phyloP scores from a whole-genome alignment of 2,797 vertebrate genomes.

The Amblyopsis hoosieri region DNA sequence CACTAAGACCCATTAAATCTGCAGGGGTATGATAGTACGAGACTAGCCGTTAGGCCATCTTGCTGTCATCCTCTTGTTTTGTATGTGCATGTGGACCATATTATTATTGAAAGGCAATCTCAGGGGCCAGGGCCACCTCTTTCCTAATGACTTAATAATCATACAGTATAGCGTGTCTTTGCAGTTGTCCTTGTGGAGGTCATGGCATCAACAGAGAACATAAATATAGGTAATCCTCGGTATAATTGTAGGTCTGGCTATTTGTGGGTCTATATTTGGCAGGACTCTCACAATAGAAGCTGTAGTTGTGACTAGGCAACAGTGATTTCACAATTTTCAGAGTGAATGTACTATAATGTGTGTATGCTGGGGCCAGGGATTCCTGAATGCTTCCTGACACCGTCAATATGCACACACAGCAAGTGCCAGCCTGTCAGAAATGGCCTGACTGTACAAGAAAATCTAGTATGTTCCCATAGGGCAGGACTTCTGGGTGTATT shows the following conservation, averaged over 20 bases:
- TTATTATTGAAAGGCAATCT: neutral
- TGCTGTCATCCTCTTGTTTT: slow-evolving; percentile 35
- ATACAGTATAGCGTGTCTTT: neutral
- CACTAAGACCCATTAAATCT: slow-evolving; percentile 64
- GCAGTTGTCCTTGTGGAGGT: slow-evolving; percentile 11
- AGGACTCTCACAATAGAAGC: slow-evolving; percentile 4
- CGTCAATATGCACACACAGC: slow-evolving; percentile 57
- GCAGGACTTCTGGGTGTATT: slow-evolving; percentile 11
- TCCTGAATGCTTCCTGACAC: slow-evolving; percentile 55
- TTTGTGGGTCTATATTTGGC: slow-evolving; percentile 12
- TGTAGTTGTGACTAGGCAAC: neutral
- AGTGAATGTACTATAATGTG: slow-evolving; percentile 11
- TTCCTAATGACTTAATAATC: slow-evolving; percentile 8
- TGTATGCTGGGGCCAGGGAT: slow-evolving; percentile 41
- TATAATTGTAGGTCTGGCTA: slow-evolving; percentile 25
- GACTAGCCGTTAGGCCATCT: slow-evolving; percentile 60
- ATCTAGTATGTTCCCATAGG: slow-evolving; percentile 15
- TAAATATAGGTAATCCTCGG: slow-evolving; percentile 22
- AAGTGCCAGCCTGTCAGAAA: slow-evolving; percentile 55
- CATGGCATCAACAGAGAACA: slow-evolving; percentile 2
- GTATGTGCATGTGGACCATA: neutral
- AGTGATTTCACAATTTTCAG: slow-evolving; percentile 19
- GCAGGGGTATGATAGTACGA: slow-evolving; percentile 68
- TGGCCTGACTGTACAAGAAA: slow-evolving; percentile 37
- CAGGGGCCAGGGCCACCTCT: slow-evolving; percentile 12